These are phyloP conservation scores for Myotis lucifugus DNA, from an alignment of 2,113 vertebrate genomes.

Conservation along the genomic window DNA sequence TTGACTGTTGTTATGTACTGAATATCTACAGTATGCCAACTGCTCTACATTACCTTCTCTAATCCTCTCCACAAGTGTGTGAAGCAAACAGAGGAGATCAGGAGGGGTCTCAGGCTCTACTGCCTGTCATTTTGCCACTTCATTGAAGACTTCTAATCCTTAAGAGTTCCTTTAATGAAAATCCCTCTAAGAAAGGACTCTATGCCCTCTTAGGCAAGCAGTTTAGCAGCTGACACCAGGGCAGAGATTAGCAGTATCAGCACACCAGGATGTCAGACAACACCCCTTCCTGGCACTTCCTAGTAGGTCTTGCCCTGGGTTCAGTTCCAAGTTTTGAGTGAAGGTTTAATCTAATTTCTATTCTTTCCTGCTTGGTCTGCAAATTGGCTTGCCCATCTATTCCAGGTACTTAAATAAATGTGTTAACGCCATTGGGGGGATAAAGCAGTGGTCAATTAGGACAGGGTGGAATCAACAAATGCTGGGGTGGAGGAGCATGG, in stretches of 20 bases:
- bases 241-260: background rate
- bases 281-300: background rate
- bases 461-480: background rate
- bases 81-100: background rate
- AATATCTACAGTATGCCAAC: background rate
- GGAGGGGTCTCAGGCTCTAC: background rate
- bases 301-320: constrained; percentile 15
- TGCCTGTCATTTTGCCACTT: background rate
- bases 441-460: background rate
- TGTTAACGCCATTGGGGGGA: background rate
- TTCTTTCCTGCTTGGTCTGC: constrained; percentile 54
- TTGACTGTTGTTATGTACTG: background rate
- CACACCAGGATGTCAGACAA: background rate
- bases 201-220: background rate
- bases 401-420: constrained; percentile 34
- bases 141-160: background rate
- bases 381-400: background rate
- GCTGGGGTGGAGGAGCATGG: background rate
- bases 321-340: constrained; percentile 1
- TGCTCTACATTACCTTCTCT: background rate
- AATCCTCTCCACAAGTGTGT: background rate
- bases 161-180: constrained; percentile 31
- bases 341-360: constrained; percentile 65
- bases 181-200: background rate
- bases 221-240: background rate